These are phyloP conservation scores for Clarias pachynema DNA, from an alignment of 2,797 vertebrate genomes.

Conservation along the genomic window DNA sequence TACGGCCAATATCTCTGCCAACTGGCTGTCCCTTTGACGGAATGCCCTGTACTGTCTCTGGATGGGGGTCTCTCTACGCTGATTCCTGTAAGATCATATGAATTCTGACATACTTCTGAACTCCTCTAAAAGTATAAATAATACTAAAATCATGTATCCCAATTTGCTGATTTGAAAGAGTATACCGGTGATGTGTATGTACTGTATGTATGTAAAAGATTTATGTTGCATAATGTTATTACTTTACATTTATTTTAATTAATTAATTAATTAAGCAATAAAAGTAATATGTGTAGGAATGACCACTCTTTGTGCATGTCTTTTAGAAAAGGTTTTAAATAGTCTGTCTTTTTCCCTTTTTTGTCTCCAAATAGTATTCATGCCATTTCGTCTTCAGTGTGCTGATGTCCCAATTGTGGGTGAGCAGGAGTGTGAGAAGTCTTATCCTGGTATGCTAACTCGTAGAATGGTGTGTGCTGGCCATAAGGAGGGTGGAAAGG, in stretches of 20 bases:
- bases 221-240: background rate
- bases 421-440: conserved; percentile 56
- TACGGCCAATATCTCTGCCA: conserved; percentile 66
- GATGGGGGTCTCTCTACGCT: conserved; percentile 66
- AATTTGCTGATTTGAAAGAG: background rate
- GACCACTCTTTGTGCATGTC: background rate
- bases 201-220: background rate
- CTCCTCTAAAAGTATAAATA: background rate
- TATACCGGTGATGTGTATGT: background rate
- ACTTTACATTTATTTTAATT: background rate
- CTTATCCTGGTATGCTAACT: conserved; percentile 75
- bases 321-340: background rate
- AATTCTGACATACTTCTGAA: background rate
- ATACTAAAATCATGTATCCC: background rate
- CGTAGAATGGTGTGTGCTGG: conserved; percentile 77
- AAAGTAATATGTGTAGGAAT: background rate
- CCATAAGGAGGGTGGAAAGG: conserved; percentile 72
- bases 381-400: conserved; percentile 67
- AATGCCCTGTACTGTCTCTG: conserved; percentile 66
- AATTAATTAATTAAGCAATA: background rate
- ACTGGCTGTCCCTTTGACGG: conserved; percentile 59
- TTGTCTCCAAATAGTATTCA: conserved; percentile 28
- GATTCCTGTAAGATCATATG: conserved; percentile 25
- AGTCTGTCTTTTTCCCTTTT: background rate
- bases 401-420: conserved; percentile 69